Evolutionary conservation across 2,888 invertebrate genomes (phyloP).

Genomic region (Parnassius mnemosyne): DNA sequence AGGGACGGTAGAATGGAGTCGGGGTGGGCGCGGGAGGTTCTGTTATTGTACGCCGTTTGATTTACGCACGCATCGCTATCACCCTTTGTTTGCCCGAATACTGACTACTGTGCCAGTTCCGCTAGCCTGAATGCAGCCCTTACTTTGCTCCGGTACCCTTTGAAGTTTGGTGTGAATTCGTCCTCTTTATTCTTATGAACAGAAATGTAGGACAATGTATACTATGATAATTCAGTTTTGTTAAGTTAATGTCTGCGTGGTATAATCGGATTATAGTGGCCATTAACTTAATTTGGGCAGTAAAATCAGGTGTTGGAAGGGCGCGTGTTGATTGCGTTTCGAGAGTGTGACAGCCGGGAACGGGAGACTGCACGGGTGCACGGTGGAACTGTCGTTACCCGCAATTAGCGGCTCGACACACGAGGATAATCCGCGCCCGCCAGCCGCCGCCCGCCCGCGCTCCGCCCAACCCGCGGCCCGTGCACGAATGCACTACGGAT

Average conservation of each 20-base stretch:
- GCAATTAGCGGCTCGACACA: conserved; percentile 75
- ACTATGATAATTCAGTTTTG: conserved; percentile 36
- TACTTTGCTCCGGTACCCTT: conserved; percentile 39
- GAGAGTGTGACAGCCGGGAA: conserved; percentile 29
- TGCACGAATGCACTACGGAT: conserved; percentile 73
- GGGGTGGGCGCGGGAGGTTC: conserved; percentile 62
- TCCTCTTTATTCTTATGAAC: not conserved
- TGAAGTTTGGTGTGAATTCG: conserved; percentile 5
- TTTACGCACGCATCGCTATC: conserved; percentile 79
- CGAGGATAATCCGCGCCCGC: conserved; percentile 66
- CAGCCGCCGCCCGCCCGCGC: conserved; percentile 38
- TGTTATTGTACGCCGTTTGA: conserved; percentile 79
- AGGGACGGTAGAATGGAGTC: conserved; percentile 53
- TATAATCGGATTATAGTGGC: conserved; percentile 7
- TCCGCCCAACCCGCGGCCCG: conserved; percentile 38
- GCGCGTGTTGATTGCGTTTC: conserved; percentile 37
- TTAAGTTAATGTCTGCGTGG: conserved; percentile 9
- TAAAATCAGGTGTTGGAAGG: conserved; percentile 28
- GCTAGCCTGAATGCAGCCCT: conserved; percentile 58
- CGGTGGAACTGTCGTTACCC: conserved; percentile 57
- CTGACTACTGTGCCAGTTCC: conserved; percentile 74
- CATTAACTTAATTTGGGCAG: conserved; percentile 22
- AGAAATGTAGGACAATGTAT: not conserved
- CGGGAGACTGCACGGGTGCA: conserved; percentile 31
- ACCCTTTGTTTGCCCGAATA: conserved; percentile 77